phyloP scores from a whole-genome alignment of 2,888 invertebrate species.

The Andrena bicolor region DNA sequence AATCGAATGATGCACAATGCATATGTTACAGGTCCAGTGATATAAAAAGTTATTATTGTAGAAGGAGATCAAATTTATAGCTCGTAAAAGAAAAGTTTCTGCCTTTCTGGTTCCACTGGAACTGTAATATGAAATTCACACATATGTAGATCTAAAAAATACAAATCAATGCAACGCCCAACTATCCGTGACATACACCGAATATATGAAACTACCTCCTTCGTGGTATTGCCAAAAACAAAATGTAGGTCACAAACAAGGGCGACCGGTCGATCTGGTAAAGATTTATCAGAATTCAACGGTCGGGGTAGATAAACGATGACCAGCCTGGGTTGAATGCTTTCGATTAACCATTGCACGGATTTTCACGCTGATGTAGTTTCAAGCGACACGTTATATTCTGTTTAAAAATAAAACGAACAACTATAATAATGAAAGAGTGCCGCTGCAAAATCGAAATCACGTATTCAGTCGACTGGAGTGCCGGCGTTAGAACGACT shows the following conservation, averaged over 20 bases:
- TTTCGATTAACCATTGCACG: conserved; percentile 46
- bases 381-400: conserved; percentile 23
- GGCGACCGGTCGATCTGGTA: conserved; percentile 33
- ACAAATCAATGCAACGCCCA: conserved; percentile 30
- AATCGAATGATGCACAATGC: no score
- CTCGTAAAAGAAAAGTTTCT: no score
- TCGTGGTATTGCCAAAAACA: conserved; percentile 46
- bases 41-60: no score
- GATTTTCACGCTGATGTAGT: conserved; percentile 41
- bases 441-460: neutral
- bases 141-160: neutral
- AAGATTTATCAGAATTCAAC: conserved; percentile 55
- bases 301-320: conserved; percentile 38
- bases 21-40: no score
- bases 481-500: no score
- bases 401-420: neutral
- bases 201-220: conserved; percentile 33
- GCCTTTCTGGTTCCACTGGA: no score
- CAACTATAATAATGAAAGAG: neutral
- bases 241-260: conserved; percentile 53
- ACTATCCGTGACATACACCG: conserved; percentile 24
- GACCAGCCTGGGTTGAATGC: conserved; percentile 22
- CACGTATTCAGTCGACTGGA: neutral
- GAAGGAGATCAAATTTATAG: no score
- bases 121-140: no score